Evolutionary conservation across 2,888 invertebrate species (phyloP).

Genomic region (Polydrusus pterygomalis): DNA sequence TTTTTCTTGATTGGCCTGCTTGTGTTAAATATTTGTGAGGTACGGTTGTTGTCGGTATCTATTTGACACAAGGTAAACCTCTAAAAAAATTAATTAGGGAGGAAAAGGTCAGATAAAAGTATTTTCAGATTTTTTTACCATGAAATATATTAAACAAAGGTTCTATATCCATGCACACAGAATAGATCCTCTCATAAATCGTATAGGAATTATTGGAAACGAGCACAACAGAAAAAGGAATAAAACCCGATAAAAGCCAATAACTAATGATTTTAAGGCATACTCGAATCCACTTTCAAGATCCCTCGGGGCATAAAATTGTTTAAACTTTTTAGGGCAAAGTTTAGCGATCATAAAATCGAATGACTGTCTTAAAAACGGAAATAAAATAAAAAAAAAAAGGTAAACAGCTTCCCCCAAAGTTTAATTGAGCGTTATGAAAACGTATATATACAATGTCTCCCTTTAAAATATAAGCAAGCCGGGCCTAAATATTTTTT

Average conservation of each 20-base stretch:
- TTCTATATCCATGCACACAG: not conserved
- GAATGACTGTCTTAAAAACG: slow-evolving; percentile 27
- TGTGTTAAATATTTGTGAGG: too few relatives aligned
- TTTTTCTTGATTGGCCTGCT: too few relatives aligned
- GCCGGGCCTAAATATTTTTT: too few relatives aligned
- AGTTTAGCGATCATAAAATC: slow-evolving; percentile 21
- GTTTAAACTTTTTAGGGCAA: slow-evolving; percentile 5
- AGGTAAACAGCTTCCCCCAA: slow-evolving; percentile 36
- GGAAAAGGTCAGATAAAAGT: too few relatives aligned
- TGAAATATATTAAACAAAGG: too few relatives aligned
- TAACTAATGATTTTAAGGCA: not conserved
- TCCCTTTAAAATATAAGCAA: slow-evolving; percentile 21
- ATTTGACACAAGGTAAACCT: too few relatives aligned
- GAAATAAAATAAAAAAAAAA: slow-evolving; percentile 27
- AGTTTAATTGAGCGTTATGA: slow-evolving; percentile 48
- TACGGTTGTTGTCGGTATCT: too few relatives aligned
- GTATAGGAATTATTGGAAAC: too few relatives aligned
- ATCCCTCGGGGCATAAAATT: not conserved
- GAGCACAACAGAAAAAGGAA: too few relatives aligned
- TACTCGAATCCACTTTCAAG: not conserved
- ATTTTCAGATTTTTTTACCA: too few relatives aligned
- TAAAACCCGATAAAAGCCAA: not conserved
- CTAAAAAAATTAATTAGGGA: too few relatives aligned
- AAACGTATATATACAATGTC: slow-evolving; percentile 37
- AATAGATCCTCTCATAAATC: too few relatives aligned